Evolutionary conservation across 2,888 invertebrate species (phyloP).

Genomic region (Sthenelais limicola): DNA sequence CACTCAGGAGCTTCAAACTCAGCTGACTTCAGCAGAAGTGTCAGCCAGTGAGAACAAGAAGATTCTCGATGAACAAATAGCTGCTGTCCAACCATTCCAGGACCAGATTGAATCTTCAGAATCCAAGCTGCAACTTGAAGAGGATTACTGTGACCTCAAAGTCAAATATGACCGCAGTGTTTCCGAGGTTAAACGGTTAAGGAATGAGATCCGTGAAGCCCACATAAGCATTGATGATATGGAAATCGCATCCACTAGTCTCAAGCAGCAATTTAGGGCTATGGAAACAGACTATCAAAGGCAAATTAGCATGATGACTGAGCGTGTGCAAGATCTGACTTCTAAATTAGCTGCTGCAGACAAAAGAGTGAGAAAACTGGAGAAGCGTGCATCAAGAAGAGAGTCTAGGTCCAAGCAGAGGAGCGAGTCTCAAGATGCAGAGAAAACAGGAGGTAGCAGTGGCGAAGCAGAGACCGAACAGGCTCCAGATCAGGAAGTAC

Average conservation of each 20-base stretch:
- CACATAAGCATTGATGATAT: constrained; percentile 46
- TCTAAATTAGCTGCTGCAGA: constrained; percentile 82
- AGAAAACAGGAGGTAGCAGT: constrained; percentile 22
- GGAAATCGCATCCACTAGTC: constrained; percentile 54
- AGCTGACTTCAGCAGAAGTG: constrained; percentile 6
- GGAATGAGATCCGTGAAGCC: constrained; percentile 39
- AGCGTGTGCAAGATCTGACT: constrained; percentile 86
- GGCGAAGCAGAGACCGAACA: constrained; percentile 78
- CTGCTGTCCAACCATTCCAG: constrained; percentile 4
- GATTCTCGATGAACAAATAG: constrained; percentile 29
- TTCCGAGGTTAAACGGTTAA: constrained; percentile 35
- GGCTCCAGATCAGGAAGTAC: constrained; percentile 20
- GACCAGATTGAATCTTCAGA: not conserved
- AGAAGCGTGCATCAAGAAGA: constrained; percentile 73
- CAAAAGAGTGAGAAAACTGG: constrained; percentile 87
- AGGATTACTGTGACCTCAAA: constrained; percentile 19
- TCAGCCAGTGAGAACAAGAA: constrained; percentile 14
- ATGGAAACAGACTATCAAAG: constrained; percentile 76
- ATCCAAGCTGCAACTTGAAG: not conserved
- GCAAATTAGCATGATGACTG: constrained; percentile 85
- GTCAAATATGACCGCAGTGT: constrained; percentile 24
- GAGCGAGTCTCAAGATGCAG: constrained; percentile 13
- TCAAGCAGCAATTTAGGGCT: constrained; percentile 75
- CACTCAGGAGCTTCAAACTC: constrained; percentile 8
- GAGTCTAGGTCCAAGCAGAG: constrained; percentile 14